Evolutionary conservation across 2,113 vertebrate species (phyloP), one percentile per base, ranked within the genome.

Genomic region (Cairina moschata): DNA sequence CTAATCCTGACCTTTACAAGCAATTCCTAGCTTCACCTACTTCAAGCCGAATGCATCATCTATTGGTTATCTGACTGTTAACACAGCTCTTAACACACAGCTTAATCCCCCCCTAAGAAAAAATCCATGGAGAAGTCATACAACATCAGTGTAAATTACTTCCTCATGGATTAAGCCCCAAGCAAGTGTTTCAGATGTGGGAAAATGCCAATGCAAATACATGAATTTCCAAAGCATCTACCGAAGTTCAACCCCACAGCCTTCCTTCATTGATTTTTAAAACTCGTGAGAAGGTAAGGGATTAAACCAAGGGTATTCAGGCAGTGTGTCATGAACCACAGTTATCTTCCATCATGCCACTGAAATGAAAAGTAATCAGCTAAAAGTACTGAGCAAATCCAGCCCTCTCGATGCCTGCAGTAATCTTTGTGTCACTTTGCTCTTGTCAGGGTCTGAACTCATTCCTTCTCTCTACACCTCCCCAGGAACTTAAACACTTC

Each of bases 321-420:
- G 80, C 88, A 93, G 84, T 2, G 69, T 82, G 59, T 90, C 85
- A 96, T 5, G 32, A 93, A 69, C 88, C 87, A 82, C 78, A 42
- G 92, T 89, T 83, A 86, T 81, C 92, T 95, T 82, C 73, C 80
- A 78, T 94, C 93, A 77, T 5, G 46, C 75, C 68, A 92, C 32
- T 60, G 80, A 91, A 93, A 95, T 92, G 59, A 86, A 77, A 91
- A 89, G 63, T 69, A 86, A 88, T 34, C 44, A 54, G 46, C 81
- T 87, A 82, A 72, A 83, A 48, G 74, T 29, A 88, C 84, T 71
- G 77, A 65, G 69, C 84, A 90, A 94, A 90, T 77, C 73, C 80
- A 81, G 38, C 59, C n/a, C 73, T 93, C 67, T 68, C 29, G 50
- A 90, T 52, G 83, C 76, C 69, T 68, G 86, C 91, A 56, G 68